Base-by-base conservation (phyloP, 2,113 vertebrate species). In the Sapayoa aenigma region DNA sequence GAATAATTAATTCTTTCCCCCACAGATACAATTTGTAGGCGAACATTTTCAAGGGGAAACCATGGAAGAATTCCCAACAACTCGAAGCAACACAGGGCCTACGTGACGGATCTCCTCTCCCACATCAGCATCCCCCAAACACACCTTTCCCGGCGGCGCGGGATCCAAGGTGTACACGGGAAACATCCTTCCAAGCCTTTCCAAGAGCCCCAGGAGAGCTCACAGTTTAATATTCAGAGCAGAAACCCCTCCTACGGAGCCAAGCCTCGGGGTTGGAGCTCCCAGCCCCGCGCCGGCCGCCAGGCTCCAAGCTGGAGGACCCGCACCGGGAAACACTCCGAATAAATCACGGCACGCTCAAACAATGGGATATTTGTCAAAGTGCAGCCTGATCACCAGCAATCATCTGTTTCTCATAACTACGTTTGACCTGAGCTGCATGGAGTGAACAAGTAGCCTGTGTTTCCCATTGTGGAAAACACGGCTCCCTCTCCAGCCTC, bases 341-440 rank as follows among this genome's bases (percentile, higher is more conserved):
- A 93, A 96, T 94, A 96, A 97, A 97, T 92, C 94, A 81, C 96
- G 62, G 94, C 62, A 77, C 50, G 37, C 95, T 96, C 95, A 91
- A 97, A 96, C 97, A 97, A 97, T 96, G 97, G 96, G 93, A 97
- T 96, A 98, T 97, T 97, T 97, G 97, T 98, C 97, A 97, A 97
- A 96, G 97, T 95, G 95, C 96, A 82, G 96, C 95, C 85, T 78
- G 39, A 97, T 96, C 97, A 95, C 94, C 94, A 95, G 96, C 96
- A 96, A 97, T 97, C 97, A 98, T 98, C 98, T 98, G 97, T 97
- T 98, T 97, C 96, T 97, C 97, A 97, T 97, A 94, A 97, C 97
- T 95, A 90, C 96, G 53, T 91, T 79, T 96, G 96, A 97, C 98
- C 97, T 91, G 93, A 97, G 95, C 97, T 87, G 93, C 90, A 89